Conservation (phyloP, 2,888 invertebrate species). For the Dinocampus coccinellae region DNA sequence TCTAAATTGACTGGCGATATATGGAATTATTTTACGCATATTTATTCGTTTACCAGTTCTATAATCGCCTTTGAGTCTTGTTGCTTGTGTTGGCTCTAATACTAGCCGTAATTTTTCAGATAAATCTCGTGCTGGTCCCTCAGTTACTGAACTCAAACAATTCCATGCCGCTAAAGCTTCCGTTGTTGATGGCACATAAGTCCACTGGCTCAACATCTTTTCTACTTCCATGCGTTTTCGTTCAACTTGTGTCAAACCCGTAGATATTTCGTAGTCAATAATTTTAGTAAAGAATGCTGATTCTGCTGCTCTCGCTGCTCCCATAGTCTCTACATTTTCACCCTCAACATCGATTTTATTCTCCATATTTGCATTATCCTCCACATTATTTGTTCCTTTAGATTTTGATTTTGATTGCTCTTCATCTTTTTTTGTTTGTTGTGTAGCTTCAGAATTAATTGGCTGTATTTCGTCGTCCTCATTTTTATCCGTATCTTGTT, state of each 20-base stretch:
- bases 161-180: constrained; percentile 75
- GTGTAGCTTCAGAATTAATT: constrained; percentile 52
- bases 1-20: constrained; percentile 98
- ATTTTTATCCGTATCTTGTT: constrained; percentile 69
- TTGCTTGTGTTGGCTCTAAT: constrained; percentile 94
- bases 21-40: constrained; percentile 98
- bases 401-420: constrained; percentile 66
- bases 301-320: constrained; percentile 78
- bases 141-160: constrained; percentile 73
- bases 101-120: constrained; percentile 95
- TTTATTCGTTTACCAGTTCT: constrained; percentile 96
- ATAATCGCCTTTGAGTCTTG: constrained; percentile 94
- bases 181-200: constrained; percentile 62
- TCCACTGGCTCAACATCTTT: constrained; percentile 59
- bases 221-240: constrained; percentile 56
- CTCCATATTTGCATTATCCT: constrained; percentile 69
- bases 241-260: constrained; percentile 41
- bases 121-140: constrained; percentile 82
- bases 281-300: constrained; percentile 83
- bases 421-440: constrained; percentile 61
- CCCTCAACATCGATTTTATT: constrained; percentile 81
- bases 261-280: constrained; percentile 50
- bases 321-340: constrained; percentile 77
- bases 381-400: constrained; percentile 69
- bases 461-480: constrained; percentile 72